Base-by-base conservation (phyloP, 2,888 invertebrate genomes). In the Bhutanitis thaidina region DNA sequence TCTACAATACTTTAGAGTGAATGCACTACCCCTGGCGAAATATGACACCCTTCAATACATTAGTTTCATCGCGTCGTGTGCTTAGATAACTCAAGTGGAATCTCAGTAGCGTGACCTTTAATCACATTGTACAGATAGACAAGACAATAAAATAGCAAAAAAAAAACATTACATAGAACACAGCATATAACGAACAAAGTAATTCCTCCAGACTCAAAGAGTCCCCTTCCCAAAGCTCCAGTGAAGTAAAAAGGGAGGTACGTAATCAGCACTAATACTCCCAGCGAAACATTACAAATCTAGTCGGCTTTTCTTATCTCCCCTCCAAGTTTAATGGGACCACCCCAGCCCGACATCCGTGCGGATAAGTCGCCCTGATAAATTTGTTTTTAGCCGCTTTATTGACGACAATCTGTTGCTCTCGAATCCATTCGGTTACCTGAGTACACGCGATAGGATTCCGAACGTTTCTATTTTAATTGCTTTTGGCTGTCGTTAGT, bases 221-320 rank as follows among this genome's bases (percentile, higher is more conserved):
- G 9, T 36, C 14, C 34, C 34, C 27, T 27, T 8, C 5, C 8
- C 27, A 27, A 13, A 34, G n/a, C 34, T 9, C 34, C 5, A 34
- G 12, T 10, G 4, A 34, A 40, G 20, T 39, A 39, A 39, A 32
- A 34, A 41, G n/a, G 30, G 35, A 14, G 37, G 46, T 36, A 20
- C 40, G 50, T 38, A 50, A 48, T 49, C 46, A 43, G 44, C 38
- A 46, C 39, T 39, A 32, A 46, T 36, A 53, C 36, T 47, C 34
- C 16, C 12, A 37, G 45, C 36, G 43, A 46, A 43, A 52, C 49
- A 39, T 44, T 54, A 52, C 49, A 41, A 47, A 46, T 36, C 37
- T 29, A 38, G 54, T 16, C 35, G 40, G 56, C 51, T 55, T 53
- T 54, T 51, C 60, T 57, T 63, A 62, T 62, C 61, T 58, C 44